phyloP scores from a whole-genome alignment of 2,797 vertebrate genomes.

The Myotis planiceps region DNA sequence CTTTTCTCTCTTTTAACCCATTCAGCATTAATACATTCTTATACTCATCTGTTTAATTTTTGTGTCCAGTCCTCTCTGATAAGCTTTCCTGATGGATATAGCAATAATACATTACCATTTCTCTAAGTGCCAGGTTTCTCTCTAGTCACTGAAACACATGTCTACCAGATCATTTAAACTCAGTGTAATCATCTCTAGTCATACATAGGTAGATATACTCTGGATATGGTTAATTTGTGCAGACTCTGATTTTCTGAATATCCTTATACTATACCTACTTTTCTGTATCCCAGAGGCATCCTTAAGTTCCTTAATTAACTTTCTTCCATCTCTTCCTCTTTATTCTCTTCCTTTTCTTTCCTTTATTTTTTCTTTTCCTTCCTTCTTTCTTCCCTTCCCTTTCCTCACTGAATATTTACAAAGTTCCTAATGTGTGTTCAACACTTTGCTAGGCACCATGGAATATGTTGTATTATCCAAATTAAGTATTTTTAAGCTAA shows the following conservation, averaged over 20 bases:
- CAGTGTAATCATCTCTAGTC: neutral
- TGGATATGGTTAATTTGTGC: neutral
- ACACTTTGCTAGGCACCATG: neutral
- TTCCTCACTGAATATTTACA: neutral
- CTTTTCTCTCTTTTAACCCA: neutral
- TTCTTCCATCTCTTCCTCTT: neutral
- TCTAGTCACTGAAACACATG: neutral
- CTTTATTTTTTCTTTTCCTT: too few species aligned
- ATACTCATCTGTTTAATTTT: neutral
- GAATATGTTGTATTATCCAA: neutral
- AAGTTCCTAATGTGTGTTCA: neutral
- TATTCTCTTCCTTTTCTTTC: neutral
- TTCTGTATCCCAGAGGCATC: neutral
- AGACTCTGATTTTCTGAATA: neutral
- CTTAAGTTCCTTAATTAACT: slow-evolving; percentile 5
- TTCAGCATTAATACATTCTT: neutral
- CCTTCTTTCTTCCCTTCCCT: neutral
- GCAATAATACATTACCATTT: neutral
- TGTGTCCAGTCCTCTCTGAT: neutral
- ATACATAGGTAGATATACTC: neutral
- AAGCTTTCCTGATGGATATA: neutral
- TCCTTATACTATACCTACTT: neutral
- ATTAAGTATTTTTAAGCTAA: neutral
- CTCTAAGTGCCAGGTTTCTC: neutral
- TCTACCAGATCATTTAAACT: neutral